Evolutionary conservation across 2,113 vertebrate species (phyloP).

Genomic region (Microtus montanus): DNA sequence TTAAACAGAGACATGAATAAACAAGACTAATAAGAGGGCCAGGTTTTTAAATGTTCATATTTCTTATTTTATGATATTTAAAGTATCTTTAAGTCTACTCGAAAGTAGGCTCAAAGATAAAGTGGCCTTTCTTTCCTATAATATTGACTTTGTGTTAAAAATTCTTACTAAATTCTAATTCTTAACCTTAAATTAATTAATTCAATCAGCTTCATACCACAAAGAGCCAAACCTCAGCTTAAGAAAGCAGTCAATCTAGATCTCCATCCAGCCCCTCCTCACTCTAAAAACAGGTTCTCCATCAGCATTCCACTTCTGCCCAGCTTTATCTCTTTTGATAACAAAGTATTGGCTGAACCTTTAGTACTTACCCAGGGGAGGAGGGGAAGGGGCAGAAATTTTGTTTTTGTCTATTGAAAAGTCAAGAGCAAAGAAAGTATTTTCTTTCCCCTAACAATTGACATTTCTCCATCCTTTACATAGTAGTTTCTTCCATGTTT

Average conservation of each 20-base stretch:
- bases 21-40: neutral
- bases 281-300: neutral
- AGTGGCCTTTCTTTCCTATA: neutral
- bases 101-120: neutral
- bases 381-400: no score
- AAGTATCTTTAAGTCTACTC: neutral
- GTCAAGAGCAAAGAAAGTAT: neutral
- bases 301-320: neutral
- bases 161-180: conserved; percentile 25
- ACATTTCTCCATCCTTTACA: neutral
- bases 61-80: conserved; percentile 29
- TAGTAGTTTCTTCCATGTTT: neutral
- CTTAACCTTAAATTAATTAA: neutral
- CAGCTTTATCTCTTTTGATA: neutral
- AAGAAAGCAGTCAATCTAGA: neutral
- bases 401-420: neutral
- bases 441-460: neutral
- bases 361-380: neutral
- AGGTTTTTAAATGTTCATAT: conserved; percentile 1
- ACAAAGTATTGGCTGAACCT: neutral
- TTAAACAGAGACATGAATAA: neutral
- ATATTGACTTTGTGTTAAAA: conserved; percentile 15
- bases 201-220: neutral
- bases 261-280: neutral
- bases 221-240: neutral